These are phyloP conservation scores for Orchesella flavescens DNA, from an alignment of 2,888 invertebrate species.

Conservation along the genomic window DNA sequence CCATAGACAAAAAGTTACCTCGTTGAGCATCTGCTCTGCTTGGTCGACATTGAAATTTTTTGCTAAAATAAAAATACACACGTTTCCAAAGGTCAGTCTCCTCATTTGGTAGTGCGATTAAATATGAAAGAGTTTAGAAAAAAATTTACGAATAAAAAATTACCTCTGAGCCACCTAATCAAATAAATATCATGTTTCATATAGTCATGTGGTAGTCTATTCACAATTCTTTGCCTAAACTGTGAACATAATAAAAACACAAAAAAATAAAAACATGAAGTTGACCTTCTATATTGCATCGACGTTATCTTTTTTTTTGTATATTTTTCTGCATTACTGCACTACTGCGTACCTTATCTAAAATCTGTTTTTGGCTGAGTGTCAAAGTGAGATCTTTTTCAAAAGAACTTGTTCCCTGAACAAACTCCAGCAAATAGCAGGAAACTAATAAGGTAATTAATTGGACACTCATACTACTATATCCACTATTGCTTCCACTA, in stretches of 20 bases:
- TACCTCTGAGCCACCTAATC: conserved; percentile 47
- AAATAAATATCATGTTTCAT: conserved; percentile 48
- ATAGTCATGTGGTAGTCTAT: conserved; percentile 32
- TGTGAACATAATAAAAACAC: conserved; percentile 4
- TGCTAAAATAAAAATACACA: conserved; percentile 24
- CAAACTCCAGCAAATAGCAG: background rate
- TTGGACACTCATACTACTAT: background rate
- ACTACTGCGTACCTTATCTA: conserved; percentile 36
- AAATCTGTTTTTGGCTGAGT: conserved; percentile 18
- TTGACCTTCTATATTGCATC: background rate
- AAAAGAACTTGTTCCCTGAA: background rate
- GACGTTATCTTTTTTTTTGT: background rate
- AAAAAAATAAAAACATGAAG: background rate
- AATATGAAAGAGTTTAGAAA: no score
- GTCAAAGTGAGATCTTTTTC: conserved; percentile 52
- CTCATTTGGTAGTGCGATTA: no score
- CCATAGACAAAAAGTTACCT: background rate
- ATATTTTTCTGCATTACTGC: background rate
- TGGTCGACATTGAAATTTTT: conserved; percentile 49
- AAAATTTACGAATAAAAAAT: no score
- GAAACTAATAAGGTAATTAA: background rate
- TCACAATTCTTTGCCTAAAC: conserved; percentile 18
- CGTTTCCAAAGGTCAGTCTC: no score
- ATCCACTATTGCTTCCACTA: background rate
- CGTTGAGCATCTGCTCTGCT: conserved; percentile 23